Conservation (phyloP, 2,888 invertebrate genomes). For the Idaea biselata region DNA sequence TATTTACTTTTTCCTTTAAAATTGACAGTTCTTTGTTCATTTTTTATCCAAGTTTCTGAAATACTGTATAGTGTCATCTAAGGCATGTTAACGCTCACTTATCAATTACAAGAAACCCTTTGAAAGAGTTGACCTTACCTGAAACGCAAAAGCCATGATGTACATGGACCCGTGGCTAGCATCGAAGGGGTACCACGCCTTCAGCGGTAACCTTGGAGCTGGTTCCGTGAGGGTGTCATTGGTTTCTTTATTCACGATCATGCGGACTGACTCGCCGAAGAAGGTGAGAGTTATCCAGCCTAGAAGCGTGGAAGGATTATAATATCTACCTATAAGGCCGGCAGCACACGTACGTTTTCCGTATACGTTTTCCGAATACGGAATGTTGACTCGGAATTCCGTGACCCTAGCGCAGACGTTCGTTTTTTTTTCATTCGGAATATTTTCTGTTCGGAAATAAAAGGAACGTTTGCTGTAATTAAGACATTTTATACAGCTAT, state of each 20-base stretch:
- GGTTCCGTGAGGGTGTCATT: constrained; percentile 85
- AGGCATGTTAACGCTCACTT: not conserved
- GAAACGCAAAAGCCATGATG: constrained; percentile 83
- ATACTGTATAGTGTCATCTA: too few species aligned
- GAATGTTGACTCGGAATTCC: too few species aligned
- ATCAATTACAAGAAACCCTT: not conserved
- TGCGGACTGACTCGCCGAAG: constrained; percentile 87
- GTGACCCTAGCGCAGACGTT: too few species aligned
- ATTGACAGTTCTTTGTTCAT: too few species aligned
- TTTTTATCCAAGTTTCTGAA: too few species aligned
- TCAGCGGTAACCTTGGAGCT: constrained; percentile 86
- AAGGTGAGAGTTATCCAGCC: constrained; percentile 91
- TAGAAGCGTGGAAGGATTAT: constrained; percentile 32
- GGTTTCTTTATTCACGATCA: constrained; percentile 84
- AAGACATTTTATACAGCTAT: too few species aligned
- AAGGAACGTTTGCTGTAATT: too few species aligned
- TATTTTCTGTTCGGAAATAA: too few species aligned
- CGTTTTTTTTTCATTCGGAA: too few species aligned
- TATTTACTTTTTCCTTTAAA: too few species aligned
- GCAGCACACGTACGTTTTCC: too few species aligned
- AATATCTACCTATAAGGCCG: not conserved
- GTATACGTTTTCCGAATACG: too few species aligned
- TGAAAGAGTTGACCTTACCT: constrained; percentile 58
- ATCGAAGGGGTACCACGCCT: constrained; percentile 90
- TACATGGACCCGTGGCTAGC: constrained; percentile 86